Evolutionary conservation across 2,888 invertebrate species (phyloP), one percentile per base, ranked within the genome.

Genomic region (Amphipyra berbera): DNA sequence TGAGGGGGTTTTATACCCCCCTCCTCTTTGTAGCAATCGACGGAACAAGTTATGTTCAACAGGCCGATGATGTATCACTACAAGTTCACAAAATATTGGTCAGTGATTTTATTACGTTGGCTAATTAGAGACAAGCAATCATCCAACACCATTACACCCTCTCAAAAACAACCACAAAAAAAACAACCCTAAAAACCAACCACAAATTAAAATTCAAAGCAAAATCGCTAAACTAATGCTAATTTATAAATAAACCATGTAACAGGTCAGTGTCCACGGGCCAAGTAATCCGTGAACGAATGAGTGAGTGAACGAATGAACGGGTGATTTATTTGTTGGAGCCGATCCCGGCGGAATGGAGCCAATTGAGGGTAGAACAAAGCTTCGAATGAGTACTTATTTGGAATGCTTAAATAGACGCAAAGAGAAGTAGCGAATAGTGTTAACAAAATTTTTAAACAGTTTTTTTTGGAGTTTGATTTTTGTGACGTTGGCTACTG

Each of bases 381-480:
- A 89, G 91, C 90, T 88, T 89, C 88, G 88, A 87, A 83, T 83
- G 83, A 82, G 74, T 83, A 83, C 88, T 83, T 89, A 88, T 90
- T 90, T 88, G 83, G 84, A 87, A 90, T 89, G 87, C 82, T 87
- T 88, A 90, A 88, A 89, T 85, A 85, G 82, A 88, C 83, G 79
- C 84, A 73, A 83, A 82, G 78, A 73, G 49, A 15, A 54, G n/a
- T 38, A 44, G 41, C 27, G 58, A 21, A 53, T 61, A 58, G 63
- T 54, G 59, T 50, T 52, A 44, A 13, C 53, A 47, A 47, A 48
- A 56, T 27, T 58, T 44, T 27, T 3, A 38, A 21, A 52, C 5
- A 0, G 0, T 6, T 38, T 54, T 58, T 53, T 57, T 40, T 48
- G 30, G 35, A 15, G 6, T 48, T 70, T 56, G 30, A 1, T 7